These are phyloP conservation scores for Archilochus colubris DNA, from an alignment of 2,113 vertebrate genomes.

Conservation along the genomic window DNA sequence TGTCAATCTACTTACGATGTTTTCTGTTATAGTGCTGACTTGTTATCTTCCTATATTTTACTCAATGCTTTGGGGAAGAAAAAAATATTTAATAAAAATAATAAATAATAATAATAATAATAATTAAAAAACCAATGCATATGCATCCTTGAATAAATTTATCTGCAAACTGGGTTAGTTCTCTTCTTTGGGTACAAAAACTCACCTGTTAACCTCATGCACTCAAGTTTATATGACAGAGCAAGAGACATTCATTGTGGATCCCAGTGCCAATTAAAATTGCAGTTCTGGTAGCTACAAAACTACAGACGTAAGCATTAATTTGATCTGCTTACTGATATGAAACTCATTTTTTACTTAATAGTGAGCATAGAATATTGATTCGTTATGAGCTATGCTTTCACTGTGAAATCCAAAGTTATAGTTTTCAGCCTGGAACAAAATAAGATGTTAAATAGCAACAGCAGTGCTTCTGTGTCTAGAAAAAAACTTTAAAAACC, in stretches of 20 bases:
- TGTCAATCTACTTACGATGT: not conserved
- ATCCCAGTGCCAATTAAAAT: constrained; percentile 30
- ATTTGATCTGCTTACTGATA: constrained; percentile 34
- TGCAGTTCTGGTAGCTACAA: not conserved
- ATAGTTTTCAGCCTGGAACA: constrained; percentile 51
- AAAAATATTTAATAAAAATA: no score
- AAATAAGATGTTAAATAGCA: constrained; percentile 63
- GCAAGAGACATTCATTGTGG: not conserved
- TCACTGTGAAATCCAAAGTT: constrained; percentile 40
- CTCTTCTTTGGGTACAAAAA: not conserved
- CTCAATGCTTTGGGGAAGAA: not conserved
- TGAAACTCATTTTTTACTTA: constrained; percentile 50
- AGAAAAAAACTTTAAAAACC: not conserved
- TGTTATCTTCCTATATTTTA: not conserved
- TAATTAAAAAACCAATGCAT: not conserved
- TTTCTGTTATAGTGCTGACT: not conserved
- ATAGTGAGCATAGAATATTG: constrained; percentile 1
- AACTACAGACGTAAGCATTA: constrained; percentile 29
- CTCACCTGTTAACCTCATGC: not conserved
- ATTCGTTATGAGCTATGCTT: constrained; percentile 40
- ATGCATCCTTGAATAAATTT: not conserved
- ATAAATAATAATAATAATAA: no score
- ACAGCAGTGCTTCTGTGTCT: not conserved
- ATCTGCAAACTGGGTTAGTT: not conserved
- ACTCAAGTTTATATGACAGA: not conserved